Conservation (phyloP, 23 tunicate genomes). For the Ascidia mentula region DNA sequence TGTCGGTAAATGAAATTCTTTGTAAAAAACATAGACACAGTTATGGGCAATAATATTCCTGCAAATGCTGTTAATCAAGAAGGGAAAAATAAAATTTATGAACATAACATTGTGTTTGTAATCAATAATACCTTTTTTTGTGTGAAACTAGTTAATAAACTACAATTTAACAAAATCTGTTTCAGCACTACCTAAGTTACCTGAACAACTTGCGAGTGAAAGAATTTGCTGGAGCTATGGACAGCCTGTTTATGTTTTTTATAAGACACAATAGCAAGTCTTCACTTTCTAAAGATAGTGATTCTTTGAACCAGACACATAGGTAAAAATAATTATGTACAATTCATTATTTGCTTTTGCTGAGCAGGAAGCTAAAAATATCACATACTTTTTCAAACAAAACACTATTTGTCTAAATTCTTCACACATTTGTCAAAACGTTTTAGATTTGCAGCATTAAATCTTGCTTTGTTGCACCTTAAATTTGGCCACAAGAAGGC, state of each 20-base stretch:
- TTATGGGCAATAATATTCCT: too few relatives aligned
- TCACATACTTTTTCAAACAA: not conserved
- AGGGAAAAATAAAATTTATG: too few relatives aligned
- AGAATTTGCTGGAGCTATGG: constrained; percentile 83
- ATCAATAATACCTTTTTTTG: too few relatives aligned
- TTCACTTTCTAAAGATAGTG: not conserved
- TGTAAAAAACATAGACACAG: too few relatives aligned
- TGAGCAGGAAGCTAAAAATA: too few relatives aligned
- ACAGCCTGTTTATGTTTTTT: constrained; percentile 72
- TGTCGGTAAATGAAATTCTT: too few relatives aligned
- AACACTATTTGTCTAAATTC: not conserved
- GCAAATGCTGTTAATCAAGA: too few relatives aligned
- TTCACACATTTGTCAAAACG: not conserved
- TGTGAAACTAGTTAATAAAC: too few relatives aligned
- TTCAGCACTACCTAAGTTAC: constrained; percentile 86
- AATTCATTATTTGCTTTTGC: too few relatives aligned
- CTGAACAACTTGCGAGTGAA: constrained; percentile 66
- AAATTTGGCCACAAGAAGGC: constrained; percentile 80
- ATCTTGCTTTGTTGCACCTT: constrained; percentile 74
- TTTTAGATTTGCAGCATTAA: constrained; percentile 73
- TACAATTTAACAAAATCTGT: too few relatives aligned
- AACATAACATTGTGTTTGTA: too few relatives aligned
- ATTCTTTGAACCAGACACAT: constrained; percentile 3
- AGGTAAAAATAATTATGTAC: too few relatives aligned
- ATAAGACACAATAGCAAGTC: constrained; percentile 37